A percentile compares a stretch with the other conserved stretches of the same genome.
Conservation (phyloP, 2,888 invertebrate genomes). For the Molorchus minor region DNA sequence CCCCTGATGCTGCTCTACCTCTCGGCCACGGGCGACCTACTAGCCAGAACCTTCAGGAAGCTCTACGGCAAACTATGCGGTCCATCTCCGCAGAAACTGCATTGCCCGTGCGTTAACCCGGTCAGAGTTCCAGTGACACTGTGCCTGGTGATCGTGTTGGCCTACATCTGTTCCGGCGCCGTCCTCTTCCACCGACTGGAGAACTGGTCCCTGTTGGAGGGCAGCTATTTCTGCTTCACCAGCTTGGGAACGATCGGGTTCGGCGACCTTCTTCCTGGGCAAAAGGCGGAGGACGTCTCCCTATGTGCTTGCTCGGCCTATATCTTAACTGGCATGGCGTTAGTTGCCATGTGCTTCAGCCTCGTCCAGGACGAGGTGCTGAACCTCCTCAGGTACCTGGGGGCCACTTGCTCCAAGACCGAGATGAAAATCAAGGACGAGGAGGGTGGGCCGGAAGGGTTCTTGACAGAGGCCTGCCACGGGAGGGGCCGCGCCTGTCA, state of each 20-base stretch:
- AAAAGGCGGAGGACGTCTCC: slow-evolving; percentile 71
- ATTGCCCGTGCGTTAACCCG: slow-evolving; percentile 65
- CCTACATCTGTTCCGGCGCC: slow-evolving; percentile 90
- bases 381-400: slow-evolving; percentile 53
- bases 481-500: slow-evolving; percentile 63
- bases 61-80: slow-evolving; percentile 69
- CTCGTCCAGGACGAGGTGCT: slow-evolving; percentile 77
- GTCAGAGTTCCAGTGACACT: slow-evolving; percentile 88
- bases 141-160: slow-evolving; percentile 84
- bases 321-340: slow-evolving; percentile 84
- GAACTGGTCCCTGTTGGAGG: slow-evolving; percentile 90
- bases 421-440: slow-evolving; percentile 60
- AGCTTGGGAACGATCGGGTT: slow-evolving; percentile 82
- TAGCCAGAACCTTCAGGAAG: slow-evolving; percentile 68
- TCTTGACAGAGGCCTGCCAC: slow-evolving; percentile 67
- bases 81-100: slow-evolving; percentile 64
- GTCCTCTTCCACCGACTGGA: slow-evolving; percentile 90
- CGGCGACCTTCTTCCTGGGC: slow-evolving; percentile 79
- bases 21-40: slow-evolving; percentile 85
- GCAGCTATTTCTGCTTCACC: slow-evolving; percentile 80
- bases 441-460: slow-evolving; percentile 61
- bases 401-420: slow-evolving; percentile 51
- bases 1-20: slow-evolving; percentile 89
- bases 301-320: slow-evolving; percentile 82
- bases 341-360: slow-evolving; percentile 89